Conservation (phyloP, 2,888 invertebrate species). For the Andrena minutula region DNA sequence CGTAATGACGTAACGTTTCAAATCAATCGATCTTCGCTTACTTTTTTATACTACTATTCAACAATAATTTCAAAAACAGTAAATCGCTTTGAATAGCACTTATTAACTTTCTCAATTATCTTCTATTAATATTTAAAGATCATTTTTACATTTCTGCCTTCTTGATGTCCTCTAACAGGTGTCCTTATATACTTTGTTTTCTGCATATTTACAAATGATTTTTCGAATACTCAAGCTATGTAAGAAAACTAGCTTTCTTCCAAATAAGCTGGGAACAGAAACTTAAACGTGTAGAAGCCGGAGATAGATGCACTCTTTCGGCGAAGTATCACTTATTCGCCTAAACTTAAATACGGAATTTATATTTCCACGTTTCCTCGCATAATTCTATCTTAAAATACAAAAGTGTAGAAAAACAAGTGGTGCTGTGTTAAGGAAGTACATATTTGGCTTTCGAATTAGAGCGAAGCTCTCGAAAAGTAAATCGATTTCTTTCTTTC, state of each 20-base stretch:
- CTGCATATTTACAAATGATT: slow-evolving; percentile 57
- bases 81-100: slow-evolving; percentile 36
- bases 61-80: slow-evolving; percentile 41
- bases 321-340: slow-evolving; percentile 21
- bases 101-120: slow-evolving; percentile 38
- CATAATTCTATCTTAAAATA: not conserved
- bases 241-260: slow-evolving; percentile 19
- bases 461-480: not conserved
- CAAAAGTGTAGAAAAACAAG: slow-evolving; percentile 14
- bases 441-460: slow-evolving; percentile 21
- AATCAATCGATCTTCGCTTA: slow-evolving; percentile 24
- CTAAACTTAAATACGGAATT: not conserved
- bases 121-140: slow-evolving; percentile 36
- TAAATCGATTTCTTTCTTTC: not conserved
- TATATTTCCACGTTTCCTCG: not conserved
- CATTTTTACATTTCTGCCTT: slow-evolving; percentile 43
- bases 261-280: slow-evolving; percentile 10
- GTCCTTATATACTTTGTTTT: slow-evolving; percentile 37
- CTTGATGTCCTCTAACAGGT: slow-evolving; percentile 24
- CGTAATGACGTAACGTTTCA: slow-evolving; percentile 1
- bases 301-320: slow-evolving; percentile 50
- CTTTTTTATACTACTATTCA: slow-evolving; percentile 34
- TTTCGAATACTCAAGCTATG: slow-evolving; percentile 18
- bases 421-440: slow-evolving; percentile 26
- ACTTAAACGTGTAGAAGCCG: slow-evolving; percentile 15